Percentiles rank a stretch among this genome's conserved stretches.
Conservation (phyloP, 2,797 vertebrate species). For the Hippopotamyrus pictus region DNA sequence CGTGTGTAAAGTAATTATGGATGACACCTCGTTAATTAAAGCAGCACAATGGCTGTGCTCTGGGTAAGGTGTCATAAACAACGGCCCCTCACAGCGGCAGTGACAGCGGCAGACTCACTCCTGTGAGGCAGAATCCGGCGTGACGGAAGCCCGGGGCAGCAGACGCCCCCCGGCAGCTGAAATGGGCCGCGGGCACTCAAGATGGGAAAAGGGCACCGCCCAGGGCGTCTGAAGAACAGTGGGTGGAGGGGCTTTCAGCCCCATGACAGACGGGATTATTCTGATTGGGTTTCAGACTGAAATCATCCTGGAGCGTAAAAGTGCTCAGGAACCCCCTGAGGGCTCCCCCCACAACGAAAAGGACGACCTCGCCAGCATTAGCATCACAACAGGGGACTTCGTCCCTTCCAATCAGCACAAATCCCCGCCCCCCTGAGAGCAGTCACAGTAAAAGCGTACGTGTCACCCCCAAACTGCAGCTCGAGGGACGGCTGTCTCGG, state of each 20-base stretch:
- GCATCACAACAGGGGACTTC: slow-evolving; percentile 37
- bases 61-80: slow-evolving; percentile 29
- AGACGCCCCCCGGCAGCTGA: background rate
- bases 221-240: background rate
- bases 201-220: background rate
- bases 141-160: background rate
- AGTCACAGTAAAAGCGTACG: background rate
- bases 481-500: background rate
- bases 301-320: slow-evolving; percentile 27
- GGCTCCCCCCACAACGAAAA: slow-evolving; percentile 30
- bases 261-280: slow-evolving; percentile 12
- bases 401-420: slow-evolving; percentile 2
- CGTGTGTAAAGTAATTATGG: slow-evolving; percentile 29
- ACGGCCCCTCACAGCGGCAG: slow-evolving; percentile 21
- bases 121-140: background rate
- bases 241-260: background rate
- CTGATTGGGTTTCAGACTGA: slow-evolving; percentile 33
- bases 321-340: slow-evolving; percentile 21
- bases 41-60: slow-evolving; percentile 29
- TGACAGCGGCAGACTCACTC: slow-evolving; percentile 7
- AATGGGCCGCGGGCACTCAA: background rate
- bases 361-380: slow-evolving; percentile 27
- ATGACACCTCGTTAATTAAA: slow-evolving; percentile 35
- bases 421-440: background rate
- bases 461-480: background rate